Evolutionary conservation across 1,140 invertebrate genomes (phyloP).

Genomic region (Hirudo medicinalis): DNA sequence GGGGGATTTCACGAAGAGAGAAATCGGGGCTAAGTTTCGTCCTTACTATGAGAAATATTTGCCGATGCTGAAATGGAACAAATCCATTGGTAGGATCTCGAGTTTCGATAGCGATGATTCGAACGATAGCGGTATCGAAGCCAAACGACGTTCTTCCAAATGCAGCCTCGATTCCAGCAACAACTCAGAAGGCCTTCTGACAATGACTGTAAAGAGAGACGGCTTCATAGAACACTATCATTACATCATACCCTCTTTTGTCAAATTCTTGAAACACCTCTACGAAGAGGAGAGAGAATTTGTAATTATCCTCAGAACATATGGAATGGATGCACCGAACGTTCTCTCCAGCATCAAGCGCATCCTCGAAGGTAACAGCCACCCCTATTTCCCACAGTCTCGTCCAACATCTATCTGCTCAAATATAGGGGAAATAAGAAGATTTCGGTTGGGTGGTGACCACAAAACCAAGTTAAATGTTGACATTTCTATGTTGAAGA

Average conservation of each 20-base stretch:
- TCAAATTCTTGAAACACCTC: slow-evolving; percentile 31
- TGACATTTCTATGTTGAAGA: no score
- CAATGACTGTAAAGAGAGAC: slow-evolving; percentile 26
- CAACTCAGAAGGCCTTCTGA: not conserved
- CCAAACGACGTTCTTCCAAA: not conserved
- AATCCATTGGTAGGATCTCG: not conserved
- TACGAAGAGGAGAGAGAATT: slow-evolving; percentile 30
- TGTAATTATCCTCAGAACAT: slow-evolving; percentile 35
- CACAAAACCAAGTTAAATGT: not conserved
- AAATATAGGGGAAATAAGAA: slow-evolving; percentile 26
- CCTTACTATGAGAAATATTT: slow-evolving; percentile 31
- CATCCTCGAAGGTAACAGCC: slow-evolving; percentile 29
- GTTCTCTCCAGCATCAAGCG: slow-evolving; percentile 31
- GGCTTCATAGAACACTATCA: slow-evolving; percentile 32
- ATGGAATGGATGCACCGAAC: slow-evolving; percentile 34
- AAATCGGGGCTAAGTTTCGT: slow-evolving; percentile 28
- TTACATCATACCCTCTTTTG: slow-evolving; percentile 37
- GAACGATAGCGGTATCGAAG: not conserved
- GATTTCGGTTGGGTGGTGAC: not conserved
- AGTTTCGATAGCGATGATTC: not conserved
- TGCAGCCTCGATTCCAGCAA: not conserved
- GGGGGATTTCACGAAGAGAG: slow-evolving; percentile 32
- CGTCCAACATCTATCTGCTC: slow-evolving; percentile 21
- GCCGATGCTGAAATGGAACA: slow-evolving; percentile 28
- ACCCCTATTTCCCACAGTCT: slow-evolving; percentile 30